Evolutionary conservation across 2,888 invertebrate genomes (phyloP), one percentile per base, ranked within the genome.

Genomic region (Athrips mouffetella): DNA sequence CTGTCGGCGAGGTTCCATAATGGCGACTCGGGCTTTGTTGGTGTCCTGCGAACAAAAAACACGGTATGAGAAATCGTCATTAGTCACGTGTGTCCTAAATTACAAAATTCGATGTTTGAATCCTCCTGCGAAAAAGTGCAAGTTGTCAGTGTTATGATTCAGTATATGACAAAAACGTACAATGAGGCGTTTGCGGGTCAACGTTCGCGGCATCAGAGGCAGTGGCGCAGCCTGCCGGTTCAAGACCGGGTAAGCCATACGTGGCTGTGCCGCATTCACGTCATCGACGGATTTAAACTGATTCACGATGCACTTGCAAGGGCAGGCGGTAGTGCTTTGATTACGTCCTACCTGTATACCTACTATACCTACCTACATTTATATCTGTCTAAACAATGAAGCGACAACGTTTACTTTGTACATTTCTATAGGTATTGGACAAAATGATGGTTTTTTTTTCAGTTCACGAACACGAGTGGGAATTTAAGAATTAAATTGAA

Each of bases 21-120:
- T 18, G 88, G 87, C 53, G 87, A 87, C 57, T 87, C 87, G 46
- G 82, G 78, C 61, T 87, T 87, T 63, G 70, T 81, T 51, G 82
- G 71, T 58, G 74, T 73, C 70, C 87, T 87, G 81, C 57, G 57
- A 76, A 75, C 57, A 60, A 73, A 68, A 37, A 11, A 11, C 1
- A 2, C 21, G 21, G n/a, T n/a, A 37, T 35, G 20, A 37, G 21
- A 33, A 2, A 37, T 7, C 6, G 37, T 20, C 37, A 11, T 31
- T 31, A 37, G 37, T 37, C 37, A 37, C 37, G 21, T 21, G 5
- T 11, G 37, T 37, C n/a, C 37, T 21, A 37, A 21, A 37, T 20
- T 16, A 15, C 13, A 18, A 18, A 18, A 37, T 18, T 37, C 21
- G n/a, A 21, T 6, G 8, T 29, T 10, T 45, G 16, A 27, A 27